Evolutionary conservation across 2,113 vertebrate species (phyloP).

Genomic region (Picathartes gymnocephalus): DNA sequence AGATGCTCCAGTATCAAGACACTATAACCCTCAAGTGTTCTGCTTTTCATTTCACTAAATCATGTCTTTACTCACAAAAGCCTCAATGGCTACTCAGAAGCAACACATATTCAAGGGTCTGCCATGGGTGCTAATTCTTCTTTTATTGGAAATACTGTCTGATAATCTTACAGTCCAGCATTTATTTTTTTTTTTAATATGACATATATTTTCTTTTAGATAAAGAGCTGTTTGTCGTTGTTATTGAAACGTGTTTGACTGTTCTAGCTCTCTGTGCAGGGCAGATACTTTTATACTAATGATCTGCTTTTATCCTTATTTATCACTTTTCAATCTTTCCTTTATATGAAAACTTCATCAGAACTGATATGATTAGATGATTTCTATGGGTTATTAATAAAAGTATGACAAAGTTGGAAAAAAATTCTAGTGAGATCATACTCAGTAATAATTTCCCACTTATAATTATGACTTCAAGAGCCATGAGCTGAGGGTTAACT

Average conservation of each 20-base stretch:
- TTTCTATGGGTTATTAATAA: not conserved
- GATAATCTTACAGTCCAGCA: not conserved
- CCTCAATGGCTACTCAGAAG: not conserved
- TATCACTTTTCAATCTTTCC: not conserved
- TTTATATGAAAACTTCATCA: not conserved
- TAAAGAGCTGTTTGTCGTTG: not conserved
- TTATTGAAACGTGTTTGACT: not conserved
- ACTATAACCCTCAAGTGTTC: not conserved
- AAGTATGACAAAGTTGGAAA: not conserved
- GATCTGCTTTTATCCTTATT: not conserved
- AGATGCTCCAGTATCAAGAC: not conserved
- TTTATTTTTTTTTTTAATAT: not conserved
- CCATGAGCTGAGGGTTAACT: not conserved
- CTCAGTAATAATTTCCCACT: not conserved
- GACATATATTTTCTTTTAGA: not conserved
- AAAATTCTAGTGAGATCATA: not conserved
- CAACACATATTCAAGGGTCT: not conserved
- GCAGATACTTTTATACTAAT: not conserved
- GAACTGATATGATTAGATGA: not conserved
- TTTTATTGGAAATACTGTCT: not conserved
- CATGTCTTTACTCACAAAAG: not conserved
- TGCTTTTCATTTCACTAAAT: not conserved
- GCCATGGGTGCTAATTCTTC: not conserved
- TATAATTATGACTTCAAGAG: not conserved
- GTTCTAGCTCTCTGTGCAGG: not conserved